Percentiles rank a stretch among this genome's conserved stretches.
phyloP scores from a whole-genome alignment of 2,113 vertebrate genomes.

The Misgurnus mizolepis region DNA sequence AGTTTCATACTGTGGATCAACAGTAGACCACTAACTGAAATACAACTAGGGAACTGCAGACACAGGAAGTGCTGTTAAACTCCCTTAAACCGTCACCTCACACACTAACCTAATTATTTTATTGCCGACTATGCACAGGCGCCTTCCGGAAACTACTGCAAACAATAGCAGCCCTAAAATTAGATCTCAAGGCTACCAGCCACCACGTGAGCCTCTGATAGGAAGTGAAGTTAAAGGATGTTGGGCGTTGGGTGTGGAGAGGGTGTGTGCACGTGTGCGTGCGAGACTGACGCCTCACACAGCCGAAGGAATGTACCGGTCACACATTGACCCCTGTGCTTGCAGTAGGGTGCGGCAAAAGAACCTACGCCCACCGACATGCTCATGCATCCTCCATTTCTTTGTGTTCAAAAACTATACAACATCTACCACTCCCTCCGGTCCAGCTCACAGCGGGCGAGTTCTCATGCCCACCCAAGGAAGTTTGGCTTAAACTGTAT shows the following conservation, averaged over 20 bases:
- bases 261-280: slow-evolving; percentile 44
- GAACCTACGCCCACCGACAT: slow-evolving; percentile 31
- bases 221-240: slow-evolving; percentile 48
- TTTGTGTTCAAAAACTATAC: slow-evolving; percentile 62
- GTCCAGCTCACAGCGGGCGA: slow-evolving; percentile 34
- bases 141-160: slow-evolving; percentile 46
- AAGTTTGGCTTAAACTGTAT: slow-evolving; percentile 3
- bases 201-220: slow-evolving; percentile 37
- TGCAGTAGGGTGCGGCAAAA: slow-evolving; percentile 35
- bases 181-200: slow-evolving; percentile 62
- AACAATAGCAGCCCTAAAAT: slow-evolving; percentile 65
- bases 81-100: slow-evolving; percentile 40
- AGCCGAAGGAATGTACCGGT: slow-evolving; percentile 52
- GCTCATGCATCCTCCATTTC: slow-evolving; percentile 42
- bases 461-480: slow-evolving; percentile 40
- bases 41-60: neutral
- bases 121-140: slow-evolving; percentile 39
- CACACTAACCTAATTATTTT: slow-evolving; percentile 61
- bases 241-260: slow-evolving; percentile 47
- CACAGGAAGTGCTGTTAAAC: slow-evolving; percentile 13
- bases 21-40: slow-evolving; percentile 3
- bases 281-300: slow-evolving; percentile 38
- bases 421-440: slow-evolving; percentile 60
- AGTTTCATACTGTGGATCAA: slow-evolving; percentile 18
- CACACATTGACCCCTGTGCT: slow-evolving; percentile 43